These are phyloP conservation scores for Episyrphus balteatus DNA, from an alignment of 1,140 invertebrate species.

Conservation along the genomic window DNA sequence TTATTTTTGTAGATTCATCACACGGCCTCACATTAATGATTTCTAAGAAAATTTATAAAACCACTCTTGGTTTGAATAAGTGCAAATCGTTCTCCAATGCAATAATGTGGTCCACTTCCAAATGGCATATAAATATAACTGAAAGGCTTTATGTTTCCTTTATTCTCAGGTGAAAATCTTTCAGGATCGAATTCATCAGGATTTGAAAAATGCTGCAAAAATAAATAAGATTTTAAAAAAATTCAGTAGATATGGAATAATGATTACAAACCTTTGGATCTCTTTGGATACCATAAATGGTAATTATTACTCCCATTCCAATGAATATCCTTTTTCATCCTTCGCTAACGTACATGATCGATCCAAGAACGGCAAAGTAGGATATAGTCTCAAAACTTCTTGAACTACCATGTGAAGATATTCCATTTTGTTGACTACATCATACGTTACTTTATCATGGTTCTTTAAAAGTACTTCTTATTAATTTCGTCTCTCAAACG, in stretches of 20 bases:
- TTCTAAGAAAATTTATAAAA: slow-evolving; percentile 25
- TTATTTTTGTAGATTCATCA: slow-evolving; percentile 12
- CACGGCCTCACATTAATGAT: slow-evolving; percentile 17
- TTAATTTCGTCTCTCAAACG: slow-evolving; percentile 51
- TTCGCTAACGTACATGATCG: slow-evolving; percentile 13
- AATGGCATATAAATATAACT: slow-evolving; percentile 60
- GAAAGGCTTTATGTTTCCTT: slow-evolving; percentile 38
- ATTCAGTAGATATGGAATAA: slow-evolving; percentile 36
- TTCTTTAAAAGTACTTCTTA: slow-evolving; percentile 36
- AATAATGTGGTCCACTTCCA: slow-evolving; percentile 62
- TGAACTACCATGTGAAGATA: slow-evolving; percentile 48
- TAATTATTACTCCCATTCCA: slow-evolving; percentile 28
- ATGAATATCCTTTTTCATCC: slow-evolving; percentile 9
- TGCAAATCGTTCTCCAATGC: slow-evolving; percentile 50
- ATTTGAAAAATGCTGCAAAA: slow-evolving; percentile 50
- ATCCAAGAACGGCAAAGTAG: slow-evolving; percentile 25
- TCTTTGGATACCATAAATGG: slow-evolving; percentile 22
- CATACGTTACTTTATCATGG: slow-evolving; percentile 45
- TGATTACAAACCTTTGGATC: slow-evolving; percentile 24
- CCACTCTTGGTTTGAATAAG: slow-evolving; percentile 27
- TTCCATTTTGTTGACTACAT: slow-evolving; percentile 48
- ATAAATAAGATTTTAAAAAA: slow-evolving; percentile 44
- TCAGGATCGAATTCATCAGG: slow-evolving; percentile 55
- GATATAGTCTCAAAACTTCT: slow-evolving; percentile 36
- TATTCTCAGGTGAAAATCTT: slow-evolving; percentile 44